Evolutionary conservation across 30 jellyfish, hydroid and myxozoan species (phyloP).

Genomic region (Aurelia sp.): DNA sequence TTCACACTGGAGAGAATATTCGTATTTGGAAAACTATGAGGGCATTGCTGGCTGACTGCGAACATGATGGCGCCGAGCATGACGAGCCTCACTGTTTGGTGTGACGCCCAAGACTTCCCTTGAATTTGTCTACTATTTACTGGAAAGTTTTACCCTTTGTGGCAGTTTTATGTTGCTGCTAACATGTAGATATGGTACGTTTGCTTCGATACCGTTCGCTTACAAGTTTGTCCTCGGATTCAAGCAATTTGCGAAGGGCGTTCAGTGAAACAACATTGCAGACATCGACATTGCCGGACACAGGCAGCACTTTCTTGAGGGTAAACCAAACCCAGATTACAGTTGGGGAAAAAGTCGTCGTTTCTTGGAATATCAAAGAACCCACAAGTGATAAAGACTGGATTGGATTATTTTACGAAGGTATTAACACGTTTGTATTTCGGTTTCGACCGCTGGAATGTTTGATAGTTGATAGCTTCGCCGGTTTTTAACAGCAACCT

Average conservation of each 20-base stretch:
- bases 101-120: no score
- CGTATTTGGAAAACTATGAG: no score
- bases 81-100: no score
- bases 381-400: conserved; percentile 62
- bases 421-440: conserved; percentile 11
- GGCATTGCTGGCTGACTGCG: no score
- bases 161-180: background rate
- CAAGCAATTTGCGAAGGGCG: conserved; percentile 83
- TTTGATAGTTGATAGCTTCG: no score
- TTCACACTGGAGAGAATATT: no score
- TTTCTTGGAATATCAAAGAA: conserved; percentile 77
- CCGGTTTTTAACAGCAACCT: no score
- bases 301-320: conserved; percentile 45
- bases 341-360: conserved; percentile 86
- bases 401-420: conserved; percentile 83
- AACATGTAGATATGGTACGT: conserved; percentile 65
- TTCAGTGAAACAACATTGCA: conserved; percentile 85
- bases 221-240: conserved; percentile 55
- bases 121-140: no score
- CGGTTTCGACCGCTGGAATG: no score
- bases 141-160: no score
- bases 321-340: conserved; percentile 86
- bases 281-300: conserved; percentile 29
- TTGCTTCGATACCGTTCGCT: conserved; percentile 76
- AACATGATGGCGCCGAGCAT: no score